Base-by-base conservation (phyloP, 2,797 vertebrate genomes). In the Halcyon badia region DNA sequence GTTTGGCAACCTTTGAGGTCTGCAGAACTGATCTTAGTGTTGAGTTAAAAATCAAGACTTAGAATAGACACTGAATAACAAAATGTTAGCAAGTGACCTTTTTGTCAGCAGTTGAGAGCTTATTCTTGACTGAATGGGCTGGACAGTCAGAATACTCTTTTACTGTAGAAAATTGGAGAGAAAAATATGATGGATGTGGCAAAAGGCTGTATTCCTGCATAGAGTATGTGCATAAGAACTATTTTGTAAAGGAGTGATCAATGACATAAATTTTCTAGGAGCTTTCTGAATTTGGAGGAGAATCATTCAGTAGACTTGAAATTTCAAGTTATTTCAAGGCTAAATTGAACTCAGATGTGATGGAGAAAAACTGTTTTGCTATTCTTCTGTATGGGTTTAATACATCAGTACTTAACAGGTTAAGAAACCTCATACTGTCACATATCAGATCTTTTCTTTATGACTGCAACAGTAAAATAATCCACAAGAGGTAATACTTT, bases 71-170 rank as follows among this genome's bases (percentile, higher is more conserved):
- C 46, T 64, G 90, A 93, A 90, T 90, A 94, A 82, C 25, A 95
- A 87, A 94, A 70, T 54, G 12, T 12, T 58, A 89, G 56, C n/a
- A 92, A 94, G 49, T 87, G 85, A 90, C 90, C 87, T 94, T 92
- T 95, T 77, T 81, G 80, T 89, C 83, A 85, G 77, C 51, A 88
- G 73, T 78, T 89, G 54, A 90, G 80, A 78, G 42, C 35, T 92
- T 72, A 61, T 17, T 18, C 42, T 89, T 94, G 80, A 58, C 65
- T 96, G 93, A 93, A 56, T 83, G 93, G 66, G 33, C 66, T 57
- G 51, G 87, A 90, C 68, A 81, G 62, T 73, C 25, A 83, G 46
- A 93, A 64, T 66, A 44, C 5, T 31, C 35, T 66, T 66, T 82
- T 41, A 57, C 51, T 91, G 25, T 37, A 89, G 69, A 87, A 94